Percentiles rank a stretch among this genome's conserved stretches.
phyloP scores from a whole-genome alignment of 1,140 invertebrate species.

The Leptinotarsa texana region DNA sequence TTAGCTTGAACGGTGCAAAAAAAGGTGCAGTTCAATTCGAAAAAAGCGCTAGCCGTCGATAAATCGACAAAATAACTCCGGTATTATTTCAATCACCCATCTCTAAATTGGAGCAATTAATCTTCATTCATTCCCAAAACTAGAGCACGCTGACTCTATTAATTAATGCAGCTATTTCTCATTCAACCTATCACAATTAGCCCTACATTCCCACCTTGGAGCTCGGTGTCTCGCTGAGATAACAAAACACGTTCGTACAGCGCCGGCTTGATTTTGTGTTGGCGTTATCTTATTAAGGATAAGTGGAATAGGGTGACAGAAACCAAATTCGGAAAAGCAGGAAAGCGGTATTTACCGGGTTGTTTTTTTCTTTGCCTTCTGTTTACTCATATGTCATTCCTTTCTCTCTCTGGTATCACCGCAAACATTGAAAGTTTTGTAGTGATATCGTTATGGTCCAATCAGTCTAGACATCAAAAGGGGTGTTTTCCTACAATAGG shows the following conservation, averaged over 20 bases:
- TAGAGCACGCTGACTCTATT: constrained; percentile 15
- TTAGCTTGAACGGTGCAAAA: no score
- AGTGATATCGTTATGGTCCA: no score
- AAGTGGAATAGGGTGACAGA: constrained; percentile 5
- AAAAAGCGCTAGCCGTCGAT: no score
- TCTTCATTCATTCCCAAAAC: constrained; percentile 19
- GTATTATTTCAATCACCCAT: not conserved
- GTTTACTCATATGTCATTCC: no score
- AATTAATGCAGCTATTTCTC: constrained; percentile 21
- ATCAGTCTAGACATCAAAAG: no score
- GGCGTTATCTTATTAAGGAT: not conserved
- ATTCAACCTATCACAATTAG: constrained; percentile 19
- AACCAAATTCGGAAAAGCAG: not conserved
- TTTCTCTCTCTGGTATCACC: no score
- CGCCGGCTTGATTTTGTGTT: not conserved
- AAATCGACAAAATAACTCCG: no score
- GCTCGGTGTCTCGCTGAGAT: constrained; percentile 13
- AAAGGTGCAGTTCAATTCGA: no score
- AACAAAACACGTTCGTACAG: constrained; percentile 2
- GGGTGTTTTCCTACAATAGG: no score
- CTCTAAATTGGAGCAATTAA: constrained; percentile 2
- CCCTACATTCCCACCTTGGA: constrained; percentile 5
- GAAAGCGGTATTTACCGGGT: no score
- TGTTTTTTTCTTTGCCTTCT: no score
- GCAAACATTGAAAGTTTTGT: no score